phyloP scores from a whole-genome alignment of 2,888 invertebrate genomes.

The Tetramorium bicarinatum region DNA sequence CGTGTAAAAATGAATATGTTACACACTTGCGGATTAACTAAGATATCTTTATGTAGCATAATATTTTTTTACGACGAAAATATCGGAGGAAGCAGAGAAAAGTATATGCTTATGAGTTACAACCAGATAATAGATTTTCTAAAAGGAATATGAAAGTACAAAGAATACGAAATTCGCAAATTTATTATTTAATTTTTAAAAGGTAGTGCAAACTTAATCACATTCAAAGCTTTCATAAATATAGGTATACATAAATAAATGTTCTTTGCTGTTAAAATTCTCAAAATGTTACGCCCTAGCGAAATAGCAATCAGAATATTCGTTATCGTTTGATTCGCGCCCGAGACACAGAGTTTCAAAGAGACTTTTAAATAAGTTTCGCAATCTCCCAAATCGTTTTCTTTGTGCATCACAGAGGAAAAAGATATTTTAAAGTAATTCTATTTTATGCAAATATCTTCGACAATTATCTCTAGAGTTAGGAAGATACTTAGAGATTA shows the following conservation, averaged over 20 bases:
- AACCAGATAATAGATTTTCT: neutral
- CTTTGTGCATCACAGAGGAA: neutral
- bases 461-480: neutral
- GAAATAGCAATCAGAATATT: constrained; percentile 18
- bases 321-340: neutral
- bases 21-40: neutral
- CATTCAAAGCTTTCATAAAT: neutral
- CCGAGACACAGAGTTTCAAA: neutral
- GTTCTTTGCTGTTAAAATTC: neutral
- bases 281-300: neutral
- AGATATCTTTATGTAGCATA: neutral
- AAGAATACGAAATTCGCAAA: neutral
- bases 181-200: constrained; percentile 36
- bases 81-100: neutral
- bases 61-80: neutral
- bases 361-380: constrained; percentile 17
- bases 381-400: neutral
- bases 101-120: neutral
- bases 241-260: neutral
- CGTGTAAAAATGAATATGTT: neutral
- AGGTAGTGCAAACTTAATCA: neutral
- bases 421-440: neutral
- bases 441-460: neutral
- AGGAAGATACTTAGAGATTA: neutral
- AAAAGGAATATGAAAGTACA: neutral